Base-by-base conservation (phyloP, 1,140 invertebrate species). In the Mesaphorura yosii region DNA sequence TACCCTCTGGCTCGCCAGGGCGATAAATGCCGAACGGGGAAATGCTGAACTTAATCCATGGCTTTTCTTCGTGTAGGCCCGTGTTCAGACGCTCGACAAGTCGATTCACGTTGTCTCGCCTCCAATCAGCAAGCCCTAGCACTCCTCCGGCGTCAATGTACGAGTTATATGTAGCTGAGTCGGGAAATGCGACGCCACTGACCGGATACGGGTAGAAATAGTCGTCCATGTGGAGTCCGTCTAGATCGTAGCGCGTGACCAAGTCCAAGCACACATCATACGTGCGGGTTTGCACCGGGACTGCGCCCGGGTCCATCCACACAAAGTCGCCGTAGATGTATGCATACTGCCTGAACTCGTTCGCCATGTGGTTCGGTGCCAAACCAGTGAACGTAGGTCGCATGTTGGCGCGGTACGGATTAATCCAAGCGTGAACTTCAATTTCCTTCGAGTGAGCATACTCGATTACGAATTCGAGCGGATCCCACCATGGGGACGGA, bases 171-270 rank as follows among this genome's bases (percentile, higher is more conserved):
- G 59, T 61, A 1, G 3, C 0, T n/a, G 29, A 19, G 38, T 61
- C 59, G 14, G 59, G 59, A 42, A 61, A 61, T 3, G 1, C 10
- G 2, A 51, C 46, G 1, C 52, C 57, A 4, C 48, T 14, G 15
- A 54, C 48, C 2, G 59, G 59, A 29, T 61, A 61, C 3, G 59
- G 59, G 28, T 61, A 61, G 29, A 58, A 61, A 42, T 61, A 61
- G 34, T 61, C 59, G 27, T 61, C 59, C 55, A 61, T 58, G 34
- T 61, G 59, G 39, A 61, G 40, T n/a, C 59, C 59, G 42, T 58
- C 59, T 5, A 61, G 31, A 28, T 61, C 57, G 27, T 61, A 61
- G 0, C 59, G 41, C 19, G 23, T 40, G 4, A 55, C 45, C 7
- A 61, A 37, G 40, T 61, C 59, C 7, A 58, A 39, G 1, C 41